phyloP scores from a whole-genome alignment of 2,888 invertebrate genomes.

The Leistus spinibarbis region DNA sequence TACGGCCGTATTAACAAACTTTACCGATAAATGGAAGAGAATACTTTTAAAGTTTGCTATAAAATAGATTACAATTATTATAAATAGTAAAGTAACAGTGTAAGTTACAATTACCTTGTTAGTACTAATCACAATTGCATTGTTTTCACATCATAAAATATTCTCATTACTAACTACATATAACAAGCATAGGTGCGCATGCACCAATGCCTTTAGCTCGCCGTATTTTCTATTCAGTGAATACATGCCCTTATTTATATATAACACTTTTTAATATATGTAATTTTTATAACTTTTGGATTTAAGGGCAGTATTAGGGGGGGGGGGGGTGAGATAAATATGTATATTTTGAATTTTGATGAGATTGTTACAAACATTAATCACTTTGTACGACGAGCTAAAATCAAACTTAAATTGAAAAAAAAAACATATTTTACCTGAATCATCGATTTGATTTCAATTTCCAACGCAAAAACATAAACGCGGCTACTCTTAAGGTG shows the following conservation, averaged over 20 bases:
- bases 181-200: too few species aligned
- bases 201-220: too few species aligned
- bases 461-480: constrained; percentile 86
- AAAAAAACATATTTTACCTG: neutral
- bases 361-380: too few species aligned
- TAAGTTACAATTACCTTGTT: too few species aligned
- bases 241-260: too few species aligned
- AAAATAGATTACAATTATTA: neutral
- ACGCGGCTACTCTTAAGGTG: constrained; percentile 79
- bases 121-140: neutral
- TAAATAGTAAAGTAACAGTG: neutral
- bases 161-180: neutral
- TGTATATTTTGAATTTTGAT: too few species aligned
- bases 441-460: constrained; percentile 77
- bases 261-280: too few species aligned
- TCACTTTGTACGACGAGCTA: too few species aligned
- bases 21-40: neutral
- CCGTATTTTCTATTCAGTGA: too few species aligned
- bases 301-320: too few species aligned
- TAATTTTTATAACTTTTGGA: too few species aligned
- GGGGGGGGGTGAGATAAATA: too few species aligned
- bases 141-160: neutral
- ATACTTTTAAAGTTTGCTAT: neutral
- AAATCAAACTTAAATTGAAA: neutral
- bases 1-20: neutral